Evolutionary conservation across 2,888 invertebrate species (phyloP), one percentile per base, ranked within the genome.

Genomic region (Synergus gifuensis): DNA sequence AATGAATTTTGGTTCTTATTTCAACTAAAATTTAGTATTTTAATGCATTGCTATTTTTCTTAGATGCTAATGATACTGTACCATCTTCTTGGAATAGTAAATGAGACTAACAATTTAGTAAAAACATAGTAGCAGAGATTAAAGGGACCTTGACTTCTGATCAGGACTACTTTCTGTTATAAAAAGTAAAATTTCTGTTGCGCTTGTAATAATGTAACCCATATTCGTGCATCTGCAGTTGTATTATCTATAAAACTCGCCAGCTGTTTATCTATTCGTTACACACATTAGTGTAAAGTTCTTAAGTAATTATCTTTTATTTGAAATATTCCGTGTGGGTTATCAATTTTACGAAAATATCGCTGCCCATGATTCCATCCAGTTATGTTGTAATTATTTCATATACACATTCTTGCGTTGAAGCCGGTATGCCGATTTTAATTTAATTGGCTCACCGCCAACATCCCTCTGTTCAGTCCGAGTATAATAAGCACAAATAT

Each of bases 361-460:
- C 49, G 49, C 16, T 54, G 16, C 49, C 5, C 16, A 16, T 54
- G 49, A 54, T 54, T 12, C 16, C 16, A 54, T 54, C 49, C n/a
- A 16, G 49, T 54, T 54, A 44, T 54, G 49, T 54, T 54, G 49
- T 54, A 54, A 54, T 54, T 54, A 54, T 54, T 54, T 54, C 14
- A 54, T 54, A 16, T 54, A 16, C 49, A 16, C 16, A 54, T 54
- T 54, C 49, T 54, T 54, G 49, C 49, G 4, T 54, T 1, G 49
- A 54, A 54, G 14, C 5, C 16, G 16, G 49, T 54, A 54, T n/a
- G 14, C 16, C 16, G 49, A 14, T 54, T 28, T 62, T 11, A 73
- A 73, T 73, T 78, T 78, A 78, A 78, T 78, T 78, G 73, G 67
- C 69, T 40, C 18, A 9, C 18, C 67, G 78, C 69, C 78, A 78